Evolutionary conservation across 2,888 invertebrate species (phyloP).

Genomic region (Aphrophora alni): DNA sequence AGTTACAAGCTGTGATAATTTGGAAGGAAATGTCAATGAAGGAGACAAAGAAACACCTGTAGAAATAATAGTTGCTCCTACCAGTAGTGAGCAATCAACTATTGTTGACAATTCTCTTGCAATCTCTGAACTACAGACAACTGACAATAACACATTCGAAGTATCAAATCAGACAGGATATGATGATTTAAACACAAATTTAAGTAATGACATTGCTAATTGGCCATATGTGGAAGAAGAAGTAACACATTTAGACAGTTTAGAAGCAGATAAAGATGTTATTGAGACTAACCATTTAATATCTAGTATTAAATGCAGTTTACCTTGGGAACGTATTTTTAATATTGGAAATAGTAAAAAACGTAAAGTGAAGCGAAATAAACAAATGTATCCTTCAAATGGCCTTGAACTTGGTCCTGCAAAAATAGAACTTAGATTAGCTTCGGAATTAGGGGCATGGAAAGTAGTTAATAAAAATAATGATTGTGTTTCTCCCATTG

Average conservation of each 20-base stretch:
- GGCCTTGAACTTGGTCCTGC: constrained; percentile 39
- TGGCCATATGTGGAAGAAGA: constrained; percentile 36
- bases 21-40: constrained; percentile 7
- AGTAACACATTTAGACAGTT: constrained; percentile 23
- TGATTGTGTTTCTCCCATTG: constrained; percentile 29
- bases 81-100: background rate
- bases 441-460: constrained; percentile 31
- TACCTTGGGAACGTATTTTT: constrained; percentile 39
- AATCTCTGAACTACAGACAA: background rate
- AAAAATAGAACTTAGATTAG: constrained; percentile 38
- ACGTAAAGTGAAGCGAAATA: constrained; percentile 21
- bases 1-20: constrained; percentile 6
- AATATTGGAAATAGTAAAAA: constrained; percentile 35
- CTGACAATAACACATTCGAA: background rate
- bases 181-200: constrained; percentile 30
- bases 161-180: background rate
- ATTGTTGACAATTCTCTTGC: background rate
- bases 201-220: constrained; percentile 30
- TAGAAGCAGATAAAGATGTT: constrained; percentile 20
- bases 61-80: background rate
- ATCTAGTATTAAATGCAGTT: constrained; percentile 32
- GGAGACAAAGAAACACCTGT: constrained; percentile 4
- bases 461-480: constrained; percentile 35
- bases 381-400: background rate
- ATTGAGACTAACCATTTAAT: background rate